phyloP scores from a whole-genome alignment of 2,888 invertebrate genomes.

The Leptinotarsa haldemani region DNA sequence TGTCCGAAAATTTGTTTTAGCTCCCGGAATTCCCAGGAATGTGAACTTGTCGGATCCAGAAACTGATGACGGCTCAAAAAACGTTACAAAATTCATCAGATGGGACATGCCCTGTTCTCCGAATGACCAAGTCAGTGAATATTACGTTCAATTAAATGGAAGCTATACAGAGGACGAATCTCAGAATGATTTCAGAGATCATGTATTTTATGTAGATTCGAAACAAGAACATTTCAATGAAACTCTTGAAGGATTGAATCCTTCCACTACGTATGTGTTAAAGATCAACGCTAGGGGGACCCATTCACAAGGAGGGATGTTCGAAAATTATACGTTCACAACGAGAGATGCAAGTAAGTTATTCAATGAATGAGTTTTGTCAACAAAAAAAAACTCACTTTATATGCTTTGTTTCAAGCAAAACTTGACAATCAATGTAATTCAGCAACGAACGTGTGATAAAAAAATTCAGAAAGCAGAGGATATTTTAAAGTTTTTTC shows the following conservation, averaged over 20 bases:
- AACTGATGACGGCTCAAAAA: neutral
- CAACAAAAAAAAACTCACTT: neutral
- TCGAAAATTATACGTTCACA: neutral
- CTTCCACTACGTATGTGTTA: neutral
- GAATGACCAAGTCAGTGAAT: conserved; percentile 20
- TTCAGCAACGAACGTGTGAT: too few species aligned
- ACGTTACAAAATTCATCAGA: neutral
- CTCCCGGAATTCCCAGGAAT: conserved; percentile 27
- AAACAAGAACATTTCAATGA: neutral
- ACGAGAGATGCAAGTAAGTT: conserved; percentile 19
- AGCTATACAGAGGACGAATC: neutral
- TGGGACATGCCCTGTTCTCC: conserved; percentile 30
- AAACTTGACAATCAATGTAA: too few species aligned
- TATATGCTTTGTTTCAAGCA: neutral
- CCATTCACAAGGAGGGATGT: neutral
- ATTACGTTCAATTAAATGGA: neutral
- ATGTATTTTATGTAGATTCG: too few species aligned
- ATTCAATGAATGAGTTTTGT: neutral
- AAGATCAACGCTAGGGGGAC: neutral
- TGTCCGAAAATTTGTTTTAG: conserved; percentile 22
- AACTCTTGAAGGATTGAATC: neutral
- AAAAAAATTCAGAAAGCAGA: too few species aligned
- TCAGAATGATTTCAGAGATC: neutral
- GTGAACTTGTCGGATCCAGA: neutral
- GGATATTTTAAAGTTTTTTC: too few species aligned